These are phyloP conservation scores for Seriola rivoliana DNA, from an alignment of 2,113 vertebrate genomes.

Conservation along the genomic window DNA sequence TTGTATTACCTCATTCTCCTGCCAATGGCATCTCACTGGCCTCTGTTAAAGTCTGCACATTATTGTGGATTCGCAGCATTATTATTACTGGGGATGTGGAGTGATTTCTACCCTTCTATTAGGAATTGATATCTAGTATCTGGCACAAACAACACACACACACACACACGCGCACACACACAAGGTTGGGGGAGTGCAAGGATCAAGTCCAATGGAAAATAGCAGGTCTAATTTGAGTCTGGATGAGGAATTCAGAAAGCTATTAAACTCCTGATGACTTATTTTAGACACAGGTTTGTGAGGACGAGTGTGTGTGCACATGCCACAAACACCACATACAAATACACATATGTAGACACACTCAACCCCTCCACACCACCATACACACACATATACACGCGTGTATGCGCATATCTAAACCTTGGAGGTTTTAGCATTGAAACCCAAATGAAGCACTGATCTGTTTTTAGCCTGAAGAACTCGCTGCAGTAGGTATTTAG, in stretches of 20 bases:
- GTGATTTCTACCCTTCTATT: conserved; percentile 40
- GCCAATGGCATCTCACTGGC: conserved; percentile 47
- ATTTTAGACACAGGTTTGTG: background rate
- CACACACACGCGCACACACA: conserved; percentile 10
- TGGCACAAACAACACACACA: conserved; percentile 21
- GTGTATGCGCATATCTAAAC: background rate
- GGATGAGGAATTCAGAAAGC: conserved; percentile 40
- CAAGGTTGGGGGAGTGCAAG: background rate
- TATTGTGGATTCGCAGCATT: conserved; percentile 52
- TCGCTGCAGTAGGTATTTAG: conserved; percentile 56
- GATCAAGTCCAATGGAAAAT: conserved; percentile 37
- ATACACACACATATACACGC: conserved; percentile 2
- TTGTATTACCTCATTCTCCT: conserved; percentile 69
- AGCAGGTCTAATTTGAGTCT: conserved; percentile 35
- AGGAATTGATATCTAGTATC: conserved; percentile 52
- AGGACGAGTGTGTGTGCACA: background rate
- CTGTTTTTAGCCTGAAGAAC: conserved; percentile 59
- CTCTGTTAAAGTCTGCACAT: conserved; percentile 51
- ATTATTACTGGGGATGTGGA: conserved; percentile 49
- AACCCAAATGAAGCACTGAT: conserved; percentile 54
- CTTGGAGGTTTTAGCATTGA: conserved; percentile 27
- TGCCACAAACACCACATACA: background rate
- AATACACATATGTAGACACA: conserved; percentile 15
- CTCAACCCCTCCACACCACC: conserved; percentile 1
- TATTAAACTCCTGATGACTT: conserved; percentile 48